A percentile compares a stretch with the other conserved stretches of the same genome.
Conservation (phyloP, 2,113 vertebrate genomes). For the Neotoma lepida region DNA sequence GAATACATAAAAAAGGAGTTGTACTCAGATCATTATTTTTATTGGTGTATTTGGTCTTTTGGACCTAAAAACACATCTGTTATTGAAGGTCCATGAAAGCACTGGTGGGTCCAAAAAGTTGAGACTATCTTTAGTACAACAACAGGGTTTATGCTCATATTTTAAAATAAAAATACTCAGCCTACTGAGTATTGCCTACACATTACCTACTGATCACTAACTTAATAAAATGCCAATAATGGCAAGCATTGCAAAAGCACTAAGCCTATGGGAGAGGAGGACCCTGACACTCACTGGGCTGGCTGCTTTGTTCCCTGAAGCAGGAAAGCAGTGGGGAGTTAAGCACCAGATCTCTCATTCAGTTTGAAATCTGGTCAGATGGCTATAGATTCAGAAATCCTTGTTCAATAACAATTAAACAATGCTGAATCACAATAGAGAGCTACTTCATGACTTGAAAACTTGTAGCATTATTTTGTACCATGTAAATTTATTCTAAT, state of each 20-base stretch:
- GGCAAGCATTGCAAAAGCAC: constrained; percentile 18
- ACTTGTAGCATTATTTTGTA: constrained; percentile 69
- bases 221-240: constrained; percentile 11
- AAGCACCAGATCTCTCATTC: neutral
- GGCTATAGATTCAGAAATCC: constrained; percentile 59
- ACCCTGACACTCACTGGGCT: neutral
- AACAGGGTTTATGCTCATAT: neutral
- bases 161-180: constrained; percentile 51
- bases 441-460: constrained; percentile 73
- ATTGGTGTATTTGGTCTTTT: constrained; percentile 45
- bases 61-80: constrained; percentile 57
- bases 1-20: constrained; percentile 10
- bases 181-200: neutral
- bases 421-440: constrained; percentile 75
- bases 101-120: neutral
- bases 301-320: neutral
- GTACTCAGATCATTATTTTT: constrained; percentile 20
- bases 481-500: constrained; percentile 57
- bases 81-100: neutral
- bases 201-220: constrained; percentile 31
- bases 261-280: neutral
- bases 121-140: constrained; percentile 12
- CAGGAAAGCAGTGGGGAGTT: neutral
- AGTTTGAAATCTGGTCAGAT: neutral
- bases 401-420: constrained; percentile 65